phyloP scores from a whole-genome alignment of 2,888 invertebrate genomes.

The Syrphus vitripennis region DNA sequence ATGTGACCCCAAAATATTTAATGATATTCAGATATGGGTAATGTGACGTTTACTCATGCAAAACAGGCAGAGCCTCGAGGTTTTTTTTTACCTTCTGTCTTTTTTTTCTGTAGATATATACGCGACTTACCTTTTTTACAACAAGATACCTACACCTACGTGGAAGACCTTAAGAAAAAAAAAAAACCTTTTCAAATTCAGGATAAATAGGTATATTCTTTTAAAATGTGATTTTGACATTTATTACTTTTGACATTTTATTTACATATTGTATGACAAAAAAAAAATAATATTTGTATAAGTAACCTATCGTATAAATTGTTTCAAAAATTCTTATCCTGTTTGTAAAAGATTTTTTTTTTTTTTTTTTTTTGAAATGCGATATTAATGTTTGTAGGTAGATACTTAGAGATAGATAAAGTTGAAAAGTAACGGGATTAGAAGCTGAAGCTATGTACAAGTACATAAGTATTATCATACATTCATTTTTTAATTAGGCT shows the following conservation, averaged over 20 bases:
- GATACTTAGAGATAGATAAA: too few species aligned
- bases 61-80: not conserved
- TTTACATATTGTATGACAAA: not conserved
- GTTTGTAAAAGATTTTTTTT: not conserved
- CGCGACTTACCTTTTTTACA: not conserved
- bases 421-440: too few species aligned
- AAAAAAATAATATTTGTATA: not conserved
- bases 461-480: too few species aligned
- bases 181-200: conserved; percentile 1
- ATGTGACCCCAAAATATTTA: conserved; percentile 52
- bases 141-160: not conserved
- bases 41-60: conserved; percentile 33
- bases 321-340: not conserved
- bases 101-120: too few species aligned
- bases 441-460: too few species aligned
- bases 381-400: too few species aligned
- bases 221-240: not conserved
- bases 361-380: not conserved
- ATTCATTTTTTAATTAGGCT: too few species aligned
- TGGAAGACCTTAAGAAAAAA: not conserved
- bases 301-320: not conserved
- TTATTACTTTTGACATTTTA: conserved; percentile 8
- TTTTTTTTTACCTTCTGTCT: too few species aligned
- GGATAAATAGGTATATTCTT: not conserved
- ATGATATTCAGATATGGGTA: conserved; percentile 26